Percentiles rank a stretch among this genome's conserved stretches.
phyloP scores from a whole-genome alignment of 1,140 invertebrate genomes.

The Drosophila fuyamai region DNA sequence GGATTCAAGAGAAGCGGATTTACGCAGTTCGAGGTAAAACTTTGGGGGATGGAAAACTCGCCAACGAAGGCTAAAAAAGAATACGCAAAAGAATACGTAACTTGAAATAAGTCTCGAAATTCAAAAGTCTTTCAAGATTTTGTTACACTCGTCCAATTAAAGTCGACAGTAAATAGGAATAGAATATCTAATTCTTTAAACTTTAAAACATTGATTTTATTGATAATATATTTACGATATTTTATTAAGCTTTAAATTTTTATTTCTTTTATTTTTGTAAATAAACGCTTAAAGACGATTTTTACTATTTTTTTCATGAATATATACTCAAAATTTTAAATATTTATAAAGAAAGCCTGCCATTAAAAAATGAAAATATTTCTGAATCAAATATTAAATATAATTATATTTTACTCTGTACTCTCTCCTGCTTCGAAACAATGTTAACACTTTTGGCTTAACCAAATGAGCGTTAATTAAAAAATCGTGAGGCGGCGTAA shows the following conservation, averaged over 20 bases:
- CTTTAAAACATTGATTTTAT: too few relatives aligned
- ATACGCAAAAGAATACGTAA: conserved; percentile 15
- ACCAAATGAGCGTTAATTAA: conserved; percentile 71
- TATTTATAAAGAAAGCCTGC: too few relatives aligned
- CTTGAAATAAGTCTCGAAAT: not conserved
- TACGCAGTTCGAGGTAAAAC: conserved; percentile 2
- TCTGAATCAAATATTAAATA: not conserved
- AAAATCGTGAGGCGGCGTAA: conserved; percentile 63
- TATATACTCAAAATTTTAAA: not conserved
- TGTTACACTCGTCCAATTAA: not conserved
- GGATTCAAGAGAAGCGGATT: conserved; percentile 12
- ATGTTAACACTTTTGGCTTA: conserved; percentile 43
- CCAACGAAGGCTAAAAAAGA: not conserved
- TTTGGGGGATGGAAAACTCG: conserved; percentile 8
- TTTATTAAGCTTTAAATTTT: too few relatives aligned
- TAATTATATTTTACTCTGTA: conserved; percentile 3
- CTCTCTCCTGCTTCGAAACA: not conserved
- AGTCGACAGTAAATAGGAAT: too few relatives aligned
- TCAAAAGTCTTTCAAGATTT: conserved; percentile 1
- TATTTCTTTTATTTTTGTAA: too few relatives aligned
- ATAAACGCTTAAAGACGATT: too few relatives aligned
- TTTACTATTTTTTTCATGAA: too few relatives aligned
- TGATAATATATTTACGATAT: too few relatives aligned
- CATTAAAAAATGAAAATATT: too few relatives aligned
- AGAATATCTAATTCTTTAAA: too few relatives aligned